These are phyloP conservation scores for Podarcis raffonei DNA, from an alignment of 2,113 vertebrate species.

Conservation along the genomic window DNA sequence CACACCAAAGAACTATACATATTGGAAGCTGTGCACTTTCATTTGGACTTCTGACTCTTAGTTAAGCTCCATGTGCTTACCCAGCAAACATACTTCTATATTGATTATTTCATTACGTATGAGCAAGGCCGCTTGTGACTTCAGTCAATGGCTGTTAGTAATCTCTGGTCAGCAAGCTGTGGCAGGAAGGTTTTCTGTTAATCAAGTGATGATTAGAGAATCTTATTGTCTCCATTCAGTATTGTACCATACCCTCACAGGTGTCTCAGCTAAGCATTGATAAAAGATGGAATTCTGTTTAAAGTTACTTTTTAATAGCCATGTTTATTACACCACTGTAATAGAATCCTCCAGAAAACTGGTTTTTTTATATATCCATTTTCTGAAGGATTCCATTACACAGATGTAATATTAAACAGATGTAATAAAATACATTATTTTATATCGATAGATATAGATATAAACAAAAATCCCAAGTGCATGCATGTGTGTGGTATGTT, in stretches of 20 bases:
- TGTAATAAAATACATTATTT: too few relatives aligned
- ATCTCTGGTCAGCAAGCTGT: constrained; percentile 4
- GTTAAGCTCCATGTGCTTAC: not conserved
- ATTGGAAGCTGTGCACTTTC: not conserved
- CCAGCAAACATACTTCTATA: constrained; percentile 3
- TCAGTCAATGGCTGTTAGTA: not conserved
- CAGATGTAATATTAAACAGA: too few relatives aligned
- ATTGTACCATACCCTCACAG: constrained; percentile 1
- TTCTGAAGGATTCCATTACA: too few relatives aligned
- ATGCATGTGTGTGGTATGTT: too few relatives aligned
- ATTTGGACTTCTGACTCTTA: not conserved
- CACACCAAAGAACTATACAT: not conserved
- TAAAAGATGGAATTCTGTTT: not conserved
- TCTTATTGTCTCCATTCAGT: constrained; percentile 9
- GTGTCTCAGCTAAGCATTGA: not conserved
- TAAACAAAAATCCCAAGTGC: too few relatives aligned
- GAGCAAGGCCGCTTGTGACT: not conserved
- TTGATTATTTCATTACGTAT: constrained; percentile 9
- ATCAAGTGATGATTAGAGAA: constrained; percentile 5
- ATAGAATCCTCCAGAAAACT: not conserved
- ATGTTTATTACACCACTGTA: not conserved
- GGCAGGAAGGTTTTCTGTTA: constrained; percentile 11
- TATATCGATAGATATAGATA: too few relatives aligned
- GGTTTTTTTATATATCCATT: not conserved
- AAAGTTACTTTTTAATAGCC: not conserved